Base-by-base conservation (phyloP, 2,113 vertebrate genomes). In the Melanerpes formicivorus region DNA sequence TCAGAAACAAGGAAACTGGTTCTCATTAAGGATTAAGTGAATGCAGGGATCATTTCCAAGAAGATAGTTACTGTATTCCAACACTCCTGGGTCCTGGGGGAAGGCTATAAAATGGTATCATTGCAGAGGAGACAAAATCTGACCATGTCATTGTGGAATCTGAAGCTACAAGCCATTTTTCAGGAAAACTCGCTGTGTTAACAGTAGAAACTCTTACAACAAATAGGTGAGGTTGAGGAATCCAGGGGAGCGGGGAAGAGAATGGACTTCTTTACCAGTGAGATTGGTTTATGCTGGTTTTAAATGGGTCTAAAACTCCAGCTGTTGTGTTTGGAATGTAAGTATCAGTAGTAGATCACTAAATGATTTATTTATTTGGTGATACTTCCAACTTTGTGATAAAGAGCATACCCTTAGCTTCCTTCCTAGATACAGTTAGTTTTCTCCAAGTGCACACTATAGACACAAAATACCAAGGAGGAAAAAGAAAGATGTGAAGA, bases 1-100 rank as follows among this genome's bases (percentile, higher is more conserved):
- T 37, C 21, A 86, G 27, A 60, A 86, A 30, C 2, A 6, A 34
- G 25, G 69, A 56, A 71, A 6, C 4, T 10, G 1, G 3, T 73
- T 37, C 60, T 29, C 1, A 0, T 3, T 16, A 65, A 27, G 30
- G 54, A 65, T 58, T 54, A 48, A 58, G 8, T 0, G 3, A 50
- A 27, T 11, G 3, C 19, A 22, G 30, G 11, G 30, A 15, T 40
- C 5, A 27, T 34, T 86, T 50, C 65, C 21, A 58, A 37, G 55
- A 80, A 9, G 32, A 23, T 17, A 65, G 48, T 18, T 2, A 6
- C 22, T 55, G 50, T 10, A 25, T 62, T 25, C 32, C 30, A 56
- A 54, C 50, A 25, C 9, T 7, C 8, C 46, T 1, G 8, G 30
- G 9, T 44, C 7, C 42, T 26, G 3, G 1, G 34, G 29, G 12